Evolutionary conservation across 2,888 invertebrate genomes (phyloP), one percentile per base, ranked within the genome.

Genomic region (Melangyna quadrimaculata): DNA sequence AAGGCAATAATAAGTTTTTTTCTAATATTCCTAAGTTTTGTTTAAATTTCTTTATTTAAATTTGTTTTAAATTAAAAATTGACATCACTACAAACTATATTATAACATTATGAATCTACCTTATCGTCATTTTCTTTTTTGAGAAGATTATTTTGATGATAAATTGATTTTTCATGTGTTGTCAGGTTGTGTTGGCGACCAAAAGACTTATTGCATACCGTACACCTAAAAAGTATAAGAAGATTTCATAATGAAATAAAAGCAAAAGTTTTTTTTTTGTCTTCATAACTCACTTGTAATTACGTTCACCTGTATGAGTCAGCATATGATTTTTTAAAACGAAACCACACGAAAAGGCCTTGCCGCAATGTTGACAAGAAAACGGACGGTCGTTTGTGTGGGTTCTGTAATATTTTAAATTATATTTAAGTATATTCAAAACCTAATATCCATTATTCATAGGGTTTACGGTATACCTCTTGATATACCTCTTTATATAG

Each of bases 251-350:
- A 14, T 24, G 14, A 51, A 12, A 14, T 27, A 8, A 9, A 24
- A n/a, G 8, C 3, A 10, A 12, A 19, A 43, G 8, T 45, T 6
- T 48, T 65, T 65, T 8, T 3, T 12, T 32, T 10, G n/a, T n/a
- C n/a, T 35, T 10, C 10, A 10, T 43, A 61, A 67, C 82, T 69
- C 37, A 81, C 81, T 70, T 55, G 55, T 61, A 86, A 35, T 43
- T 63, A 22, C 86, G 45, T 57, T 81, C 77, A 1, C 77, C 78
- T n/a, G 75, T 72, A 40, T 83, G 87, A 4, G 61, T 72, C 2
- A 82, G 19, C 43, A 87, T 69, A 29, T 87, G 87, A 35, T 87
- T 83, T 72, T 79, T 87, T n/a, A 87, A 72, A 43, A 83, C 78
- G 43, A 75, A 83, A 12, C 51, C 63, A n/a, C 53, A 67, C 2